These are phyloP conservation scores for Crocodylus rhombifer DNA, from an alignment of 2,797 vertebrate species.

Conservation along the genomic window DNA sequence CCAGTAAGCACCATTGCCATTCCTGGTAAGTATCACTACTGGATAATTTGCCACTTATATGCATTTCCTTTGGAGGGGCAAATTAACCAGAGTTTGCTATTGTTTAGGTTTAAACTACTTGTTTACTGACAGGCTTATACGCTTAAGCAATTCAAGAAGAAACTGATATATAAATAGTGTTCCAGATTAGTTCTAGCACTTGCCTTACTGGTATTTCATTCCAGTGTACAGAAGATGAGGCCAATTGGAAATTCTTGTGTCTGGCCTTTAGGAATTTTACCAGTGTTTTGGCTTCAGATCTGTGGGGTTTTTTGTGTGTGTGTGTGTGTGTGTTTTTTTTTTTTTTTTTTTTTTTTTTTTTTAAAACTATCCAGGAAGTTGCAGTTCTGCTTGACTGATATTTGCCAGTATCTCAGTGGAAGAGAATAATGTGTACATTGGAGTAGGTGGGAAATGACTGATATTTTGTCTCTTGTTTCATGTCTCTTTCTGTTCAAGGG, in stretches of 20 bases:
- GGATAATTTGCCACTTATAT: too few relatives aligned
- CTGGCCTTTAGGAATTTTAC: slow-evolving; percentile 3
- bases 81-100: neutral
- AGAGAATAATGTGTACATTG: neutral
- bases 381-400: neutral
- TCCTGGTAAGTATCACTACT: too few relatives aligned
- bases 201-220: neutral
- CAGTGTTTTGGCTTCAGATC: neutral
- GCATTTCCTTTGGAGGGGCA: too few relatives aligned
- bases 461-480: slow-evolving; percentile 5
- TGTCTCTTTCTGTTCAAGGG: neutral
- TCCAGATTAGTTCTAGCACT: slow-evolving; percentile 8
- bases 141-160: neutral
- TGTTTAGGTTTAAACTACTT: neutral
- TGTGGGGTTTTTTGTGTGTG: too few relatives aligned
- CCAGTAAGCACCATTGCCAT: too few relatives aligned
- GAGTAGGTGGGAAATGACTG: neutral
- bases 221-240: neutral
- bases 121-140: neutral
- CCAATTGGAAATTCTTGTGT: slow-evolving; percentile 29
- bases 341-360: slow-evolving; percentile 38
- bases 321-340: too few relatives aligned
- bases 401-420: neutral
- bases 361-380: neutral
- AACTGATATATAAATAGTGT: neutral